A percentile compares a stretch with the other conserved stretches of the same genome.
Conservation (phyloP, 2,888 invertebrate genomes). For the Dicroscelio sp. region DNA sequence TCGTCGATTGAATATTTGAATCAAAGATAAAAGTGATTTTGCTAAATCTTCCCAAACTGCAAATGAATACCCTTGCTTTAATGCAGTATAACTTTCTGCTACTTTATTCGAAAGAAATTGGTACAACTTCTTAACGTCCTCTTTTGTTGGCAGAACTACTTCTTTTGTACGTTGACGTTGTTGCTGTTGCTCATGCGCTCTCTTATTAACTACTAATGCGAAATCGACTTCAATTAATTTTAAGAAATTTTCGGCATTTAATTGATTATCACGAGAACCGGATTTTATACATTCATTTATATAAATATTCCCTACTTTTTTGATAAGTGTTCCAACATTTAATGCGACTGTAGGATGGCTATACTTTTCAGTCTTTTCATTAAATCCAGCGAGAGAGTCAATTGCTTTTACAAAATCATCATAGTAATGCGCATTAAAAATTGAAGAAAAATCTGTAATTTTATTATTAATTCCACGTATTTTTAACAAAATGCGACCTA, state of each 20-base stretch:
- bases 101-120: not conserved
- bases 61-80: not conserved
- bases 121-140: not conserved
- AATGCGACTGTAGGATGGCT: conserved; percentile 64
- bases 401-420: conserved; percentile 60
- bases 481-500: conserved; percentile 11
- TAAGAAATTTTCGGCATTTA: conserved; percentile 65
- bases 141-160: not conserved
- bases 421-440: conserved; percentile 67
- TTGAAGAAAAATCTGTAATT: conserved; percentile 55
- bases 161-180: conserved; percentile 41
- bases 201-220: conserved; percentile 31
- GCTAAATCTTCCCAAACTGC: not conserved
- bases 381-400: conserved; percentile 63
- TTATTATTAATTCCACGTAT: not conserved
- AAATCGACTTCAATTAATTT: conserved; percentile 71
- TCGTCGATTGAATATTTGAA: not conserved
- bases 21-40: not conserved
- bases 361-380: conserved; percentile 52
- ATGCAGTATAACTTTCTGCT: not conserved
- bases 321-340: conserved; percentile 65
- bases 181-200: conserved; percentile 47
- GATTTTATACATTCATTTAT: conserved; percentile 65
- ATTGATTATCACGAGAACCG: conserved; percentile 60
- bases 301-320: conserved; percentile 67